Conservation (phyloP, 1,140 invertebrate genomes). For the Lepidotrigona ventralis region DNA sequence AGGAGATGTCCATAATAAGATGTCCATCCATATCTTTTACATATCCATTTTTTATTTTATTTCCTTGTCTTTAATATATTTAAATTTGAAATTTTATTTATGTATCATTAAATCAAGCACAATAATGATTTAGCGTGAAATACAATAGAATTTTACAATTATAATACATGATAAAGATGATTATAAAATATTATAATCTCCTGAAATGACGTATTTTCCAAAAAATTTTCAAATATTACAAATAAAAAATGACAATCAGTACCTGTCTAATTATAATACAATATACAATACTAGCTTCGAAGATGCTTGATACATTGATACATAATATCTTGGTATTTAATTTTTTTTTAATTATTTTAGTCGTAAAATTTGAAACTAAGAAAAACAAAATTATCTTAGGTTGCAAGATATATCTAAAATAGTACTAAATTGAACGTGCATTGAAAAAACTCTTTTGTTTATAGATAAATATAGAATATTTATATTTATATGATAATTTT, state of each 20-base stretch:
- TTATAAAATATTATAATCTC: neutral
- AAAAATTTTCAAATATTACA: neutral
- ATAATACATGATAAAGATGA: neutral
- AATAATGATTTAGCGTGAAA: neutral
- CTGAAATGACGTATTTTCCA: neutral
- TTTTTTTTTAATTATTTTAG: neutral
- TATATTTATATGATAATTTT: neutral
- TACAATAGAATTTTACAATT: neutral
- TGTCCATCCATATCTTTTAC: conserved; percentile 17
- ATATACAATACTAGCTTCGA: neutral
- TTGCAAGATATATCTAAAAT: neutral
- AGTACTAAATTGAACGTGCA: neutral
- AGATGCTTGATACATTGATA: conserved; percentile 25
- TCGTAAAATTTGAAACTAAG: neutral
- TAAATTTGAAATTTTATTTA: neutral
- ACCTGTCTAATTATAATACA: neutral
- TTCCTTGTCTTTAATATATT: neutral
- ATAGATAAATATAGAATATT: neutral
- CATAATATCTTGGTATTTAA: neutral
- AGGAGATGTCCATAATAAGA: conserved; percentile 56
- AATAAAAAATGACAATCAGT: conserved; percentile 29
- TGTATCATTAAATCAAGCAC: conserved; percentile 22
- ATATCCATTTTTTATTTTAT: conserved; percentile 17
- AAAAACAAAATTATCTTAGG: neutral
- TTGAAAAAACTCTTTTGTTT: neutral